phyloP scores from a whole-genome alignment of 2,888 invertebrate genomes.

The Polia nebulosa region DNA sequence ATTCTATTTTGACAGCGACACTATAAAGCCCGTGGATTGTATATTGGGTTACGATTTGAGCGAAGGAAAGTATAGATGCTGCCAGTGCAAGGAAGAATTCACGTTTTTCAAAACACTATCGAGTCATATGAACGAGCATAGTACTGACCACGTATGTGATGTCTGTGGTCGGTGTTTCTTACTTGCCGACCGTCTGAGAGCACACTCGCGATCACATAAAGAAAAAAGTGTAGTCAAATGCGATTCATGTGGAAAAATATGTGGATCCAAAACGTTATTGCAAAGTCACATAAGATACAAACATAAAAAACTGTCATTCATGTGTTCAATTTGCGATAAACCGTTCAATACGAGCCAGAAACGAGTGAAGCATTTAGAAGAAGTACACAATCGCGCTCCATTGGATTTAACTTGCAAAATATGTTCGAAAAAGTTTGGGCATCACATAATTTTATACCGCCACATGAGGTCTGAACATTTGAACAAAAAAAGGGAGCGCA shows the following conservation, averaged over 20 bases:
- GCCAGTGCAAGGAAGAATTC: conserved; percentile 73
- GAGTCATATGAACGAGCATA: conserved; percentile 84
- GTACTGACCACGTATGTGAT: conserved; percentile 81
- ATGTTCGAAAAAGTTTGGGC: conserved; percentile 59
- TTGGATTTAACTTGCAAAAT: conserved; percentile 61
- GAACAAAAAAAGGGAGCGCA: conserved; percentile 43
- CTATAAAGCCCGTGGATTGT: conserved; percentile 58
- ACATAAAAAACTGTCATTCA: conserved; percentile 71
- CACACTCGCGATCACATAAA: conserved; percentile 54
- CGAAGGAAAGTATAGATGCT: conserved; percentile 60
- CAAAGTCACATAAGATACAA: conserved; percentile 70
- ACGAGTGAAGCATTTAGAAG: conserved; percentile 59
- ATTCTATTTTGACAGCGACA: conserved; percentile 56
- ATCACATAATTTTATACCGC: conserved; percentile 48
- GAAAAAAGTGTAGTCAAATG: conserved; percentile 51
- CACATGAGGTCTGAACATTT: conserved; percentile 60
- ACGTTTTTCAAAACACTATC: conserved; percentile 76
- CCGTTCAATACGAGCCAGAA: conserved; percentile 39
- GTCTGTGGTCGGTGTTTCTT: conserved; percentile 84
- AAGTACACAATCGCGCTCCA: conserved; percentile 56
- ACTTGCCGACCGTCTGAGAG: conserved; percentile 57
- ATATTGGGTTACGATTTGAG: conserved; percentile 63
- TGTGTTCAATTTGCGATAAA: conserved; percentile 64
- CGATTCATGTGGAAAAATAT: conserved; percentile 60
- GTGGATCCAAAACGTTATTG: conserved; percentile 42